Evolutionary conservation across 2,888 invertebrate genomes (phyloP).

Genomic region (Stenchaetothrips biformis): DNA sequence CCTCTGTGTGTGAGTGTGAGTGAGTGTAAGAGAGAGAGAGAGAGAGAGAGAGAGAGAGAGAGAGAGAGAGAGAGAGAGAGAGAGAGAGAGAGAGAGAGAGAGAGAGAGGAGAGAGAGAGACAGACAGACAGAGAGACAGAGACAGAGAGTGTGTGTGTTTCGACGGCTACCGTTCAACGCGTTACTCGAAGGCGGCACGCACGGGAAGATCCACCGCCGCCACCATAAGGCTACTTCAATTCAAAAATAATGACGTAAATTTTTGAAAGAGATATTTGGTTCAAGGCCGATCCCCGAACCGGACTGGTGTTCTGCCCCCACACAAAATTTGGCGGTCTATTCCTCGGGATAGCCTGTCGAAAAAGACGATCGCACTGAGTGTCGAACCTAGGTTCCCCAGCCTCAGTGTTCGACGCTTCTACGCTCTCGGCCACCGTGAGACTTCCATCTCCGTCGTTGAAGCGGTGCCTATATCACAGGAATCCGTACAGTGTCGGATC

Average conservation of each 20-base stretch:
- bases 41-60: conserved; percentile 15
- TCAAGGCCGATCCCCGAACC: not conserved
- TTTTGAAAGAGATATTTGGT: not conserved
- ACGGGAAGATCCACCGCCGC: not conserved
- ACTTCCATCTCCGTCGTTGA: too few species aligned
- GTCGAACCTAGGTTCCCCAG: too few species aligned
- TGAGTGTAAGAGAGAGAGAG: not conserved
- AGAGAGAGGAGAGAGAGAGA: conserved; percentile 26
- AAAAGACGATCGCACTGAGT: not conserved
- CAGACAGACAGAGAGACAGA: conserved; percentile 3
- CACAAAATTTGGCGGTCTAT: not conserved
- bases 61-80: not conserved
- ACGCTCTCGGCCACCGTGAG: too few species aligned
- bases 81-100: conserved; percentile 17
- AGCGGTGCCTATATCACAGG: too few species aligned
- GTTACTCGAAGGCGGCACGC: not conserved
- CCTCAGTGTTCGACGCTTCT: too few species aligned
- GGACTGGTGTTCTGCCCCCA: not conserved
- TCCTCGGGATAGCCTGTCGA: too few species aligned
- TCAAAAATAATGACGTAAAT: too few species aligned
- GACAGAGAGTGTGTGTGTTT: not conserved
- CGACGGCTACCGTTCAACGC: not conserved
- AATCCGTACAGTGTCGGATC: too few species aligned
- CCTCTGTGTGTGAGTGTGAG: not conserved
- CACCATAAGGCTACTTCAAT: not conserved